Evolutionary conservation across 2,113 vertebrate species (phyloP), one percentile per base, ranked within the genome.

Genomic region (Monopterus albus): DNA sequence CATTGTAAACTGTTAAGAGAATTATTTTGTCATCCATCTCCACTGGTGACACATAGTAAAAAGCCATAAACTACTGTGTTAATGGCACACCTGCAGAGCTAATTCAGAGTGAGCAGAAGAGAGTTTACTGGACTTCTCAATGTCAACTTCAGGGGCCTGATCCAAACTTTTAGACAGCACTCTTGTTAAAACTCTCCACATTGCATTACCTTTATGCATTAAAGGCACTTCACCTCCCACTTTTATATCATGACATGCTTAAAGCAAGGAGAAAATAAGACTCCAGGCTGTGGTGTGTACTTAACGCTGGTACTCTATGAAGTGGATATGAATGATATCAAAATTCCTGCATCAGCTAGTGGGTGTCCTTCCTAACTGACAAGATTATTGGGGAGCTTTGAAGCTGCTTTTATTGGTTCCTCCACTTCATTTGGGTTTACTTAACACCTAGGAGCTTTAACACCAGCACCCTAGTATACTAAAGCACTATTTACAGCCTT

Each of bases 371-470:
- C 68, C 79, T 65, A 57, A 83, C 80, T 89, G 86, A 90, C 91
- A 89, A 86, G 80, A 88, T 91, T 91, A 91, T 85, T 75, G 83
- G 77, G 64, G 65, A 73, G 83, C 82, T 81, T 78, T 84, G 77
- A 85, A 82, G 85, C 85, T 50, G 21, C 60, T 79, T 91, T 91
- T 91, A 91, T 87, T 86, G 86, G 78, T 64, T 63, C 50, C 78
- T 66, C 77, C 83, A 86, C 86, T 91, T 90, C 82, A 88, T 91
- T 91, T 91, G 58, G 65, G 74, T 88, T 90, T 89, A 86, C 81
- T 88, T 83, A 91, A 84, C 82, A 86, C 82, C 87, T 82, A 78
- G 89, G 84, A 87, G 73, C 81, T 63, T 67, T 80, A 83, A 72
- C 31, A 39, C 28, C 49, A 57, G 55, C 49, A 51, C 71, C 23